These are phyloP conservation scores for Exocentrus adspersus DNA, from an alignment of 2,888 invertebrate genomes.

Conservation along the genomic window DNA sequence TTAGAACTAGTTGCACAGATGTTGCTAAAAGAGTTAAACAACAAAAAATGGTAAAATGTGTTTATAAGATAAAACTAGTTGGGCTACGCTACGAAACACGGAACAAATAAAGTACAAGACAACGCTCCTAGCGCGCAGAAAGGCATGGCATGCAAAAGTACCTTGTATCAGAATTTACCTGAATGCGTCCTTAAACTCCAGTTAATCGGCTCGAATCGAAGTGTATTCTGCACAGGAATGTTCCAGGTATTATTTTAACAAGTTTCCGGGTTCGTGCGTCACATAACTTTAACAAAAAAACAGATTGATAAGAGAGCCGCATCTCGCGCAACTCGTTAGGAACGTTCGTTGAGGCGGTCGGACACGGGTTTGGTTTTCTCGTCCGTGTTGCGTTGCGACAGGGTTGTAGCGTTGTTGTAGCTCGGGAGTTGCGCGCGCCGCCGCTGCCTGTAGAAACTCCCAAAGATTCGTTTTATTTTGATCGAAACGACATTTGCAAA, in stretches of 20 bases:
- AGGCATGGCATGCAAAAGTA: conserved; percentile 48
- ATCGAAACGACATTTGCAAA: conserved; percentile 20
- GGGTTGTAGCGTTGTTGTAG: conserved; percentile 47
- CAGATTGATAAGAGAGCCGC: conserved; percentile 42
- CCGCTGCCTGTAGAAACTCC: conserved; percentile 32
- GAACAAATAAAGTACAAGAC: conserved; percentile 35
- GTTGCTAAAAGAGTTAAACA: no score
- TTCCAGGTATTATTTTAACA: conserved; percentile 37
- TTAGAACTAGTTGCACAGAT: no score
- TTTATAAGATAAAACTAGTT: conserved; percentile 23
- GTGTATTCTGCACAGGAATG: conserved; percentile 28
- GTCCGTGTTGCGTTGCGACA: conserved; percentile 56
- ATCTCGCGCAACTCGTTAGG: conserved; percentile 43
- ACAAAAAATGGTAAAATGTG: background rate
- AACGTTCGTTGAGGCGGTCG: conserved; percentile 38
- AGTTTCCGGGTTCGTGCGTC: conserved; percentile 48
- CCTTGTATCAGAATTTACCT: conserved; percentile 46
- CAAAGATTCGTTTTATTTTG: conserved; percentile 25
- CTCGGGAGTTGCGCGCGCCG: conserved; percentile 47
- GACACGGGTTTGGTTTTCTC: conserved; percentile 48
- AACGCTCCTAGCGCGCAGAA: conserved; percentile 48
- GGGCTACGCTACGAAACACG: background rate
- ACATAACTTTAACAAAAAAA: conserved; percentile 42
- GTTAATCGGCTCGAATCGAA: conserved; percentile 19
- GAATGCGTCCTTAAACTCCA: conserved; percentile 31